Evolutionary conservation across 1,140 invertebrate genomes (phyloP), one percentile per base, ranked within the genome.

Genomic region (Grapholita molesta): DNA sequence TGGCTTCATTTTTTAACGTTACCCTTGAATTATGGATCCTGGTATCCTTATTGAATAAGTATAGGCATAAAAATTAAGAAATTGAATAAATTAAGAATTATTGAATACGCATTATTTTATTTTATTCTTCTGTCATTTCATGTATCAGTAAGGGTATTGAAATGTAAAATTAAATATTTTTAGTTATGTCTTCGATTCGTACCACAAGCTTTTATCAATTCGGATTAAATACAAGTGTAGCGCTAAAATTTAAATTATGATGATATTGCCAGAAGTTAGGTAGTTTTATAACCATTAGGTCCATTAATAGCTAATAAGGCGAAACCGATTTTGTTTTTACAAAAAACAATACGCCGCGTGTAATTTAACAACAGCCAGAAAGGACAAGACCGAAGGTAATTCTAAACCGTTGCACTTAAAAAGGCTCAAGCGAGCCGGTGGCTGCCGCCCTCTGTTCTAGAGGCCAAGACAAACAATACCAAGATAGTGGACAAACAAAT

Each of bases 401-500:
- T 78, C 76, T 74, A 85, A 79, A 84, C 74, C 73, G 77, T 79
- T 83, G 84, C 76, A 85, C 75, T 79, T 79, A 82, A 85, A 82
- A 82, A 75, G 38, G 67, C 64, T 71, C 76, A 81, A 82, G 80
- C 80, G 78, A 72, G 79, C 79, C 85, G 80, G 87, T 89, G 86
- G 83, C 80, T 78, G 84, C 88, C 89, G 88, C 89, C 88, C 84
- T 91, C 79, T 91, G 87, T 90, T 90, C 88, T 91, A 91, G 84
- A 86, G 85, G 83, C 78, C 81, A 85, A 77, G 80, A 82, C 83
- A 90, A 91, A 91, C 86, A 90, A 74, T 72, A 81, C 76, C 72
- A 80, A 89, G 88, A 88, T 88, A 87, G 85, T 87, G 74, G 87
- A 86, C 86, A 91, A 91, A 91, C 89, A 90, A 89, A 91, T 89